Percentiles rank a stretch among this genome's conserved stretches.
phyloP scores from a whole-genome alignment of 2,797 vertebrate species.

The Loriculus beryllinus region DNA sequence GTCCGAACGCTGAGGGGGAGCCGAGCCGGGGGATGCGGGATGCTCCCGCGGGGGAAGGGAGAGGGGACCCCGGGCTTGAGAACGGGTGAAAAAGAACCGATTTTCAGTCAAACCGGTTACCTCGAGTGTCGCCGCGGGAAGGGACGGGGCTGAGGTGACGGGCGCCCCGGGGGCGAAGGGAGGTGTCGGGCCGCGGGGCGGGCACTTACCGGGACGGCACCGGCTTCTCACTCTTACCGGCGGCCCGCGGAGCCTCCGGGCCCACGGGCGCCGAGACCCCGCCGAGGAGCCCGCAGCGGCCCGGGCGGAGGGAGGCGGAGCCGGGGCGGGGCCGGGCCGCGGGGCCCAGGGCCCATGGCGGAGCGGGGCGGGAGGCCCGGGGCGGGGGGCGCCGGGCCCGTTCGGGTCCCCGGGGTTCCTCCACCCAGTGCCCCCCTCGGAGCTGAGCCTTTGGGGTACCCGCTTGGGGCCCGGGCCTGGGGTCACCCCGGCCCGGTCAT shows the following conservation, averaged over 20 bases:
- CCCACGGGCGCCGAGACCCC: neutral
- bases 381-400: neutral
- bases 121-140: neutral
- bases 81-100: fast-evolving
- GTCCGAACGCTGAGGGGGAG: neutral
- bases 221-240: neutral
- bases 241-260: neutral
- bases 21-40: too few relatives aligned
- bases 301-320: neutral
- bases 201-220: neutral
- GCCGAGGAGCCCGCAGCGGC: neutral
- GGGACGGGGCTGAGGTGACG: neutral
- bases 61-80: too few relatives aligned
- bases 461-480: neutral
- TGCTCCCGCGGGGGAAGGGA: neutral
- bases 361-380: neutral
- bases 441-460: neutral
- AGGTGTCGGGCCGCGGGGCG: neutral
- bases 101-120: neutral
- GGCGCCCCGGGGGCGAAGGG: neutral
- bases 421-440: neutral
- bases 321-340: neutral
- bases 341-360: neutral
- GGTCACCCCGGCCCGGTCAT: neutral
- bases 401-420: neutral